phyloP scores from a whole-genome alignment of 2,797 vertebrate species.

The Urocyon cinereoargenteus region DNA sequence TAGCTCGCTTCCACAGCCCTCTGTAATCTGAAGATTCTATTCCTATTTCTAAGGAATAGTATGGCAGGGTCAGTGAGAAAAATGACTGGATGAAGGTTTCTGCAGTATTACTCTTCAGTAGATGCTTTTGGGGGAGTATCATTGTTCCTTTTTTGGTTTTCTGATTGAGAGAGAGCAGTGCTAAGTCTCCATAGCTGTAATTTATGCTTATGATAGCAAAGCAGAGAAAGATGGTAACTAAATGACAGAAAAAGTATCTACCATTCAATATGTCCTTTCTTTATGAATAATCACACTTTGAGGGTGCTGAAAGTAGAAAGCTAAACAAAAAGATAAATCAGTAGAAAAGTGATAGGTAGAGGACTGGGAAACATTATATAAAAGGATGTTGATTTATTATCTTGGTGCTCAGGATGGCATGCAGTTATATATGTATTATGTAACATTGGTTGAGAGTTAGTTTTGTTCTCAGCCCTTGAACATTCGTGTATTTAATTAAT shows the following conservation, averaged over 20 bases:
- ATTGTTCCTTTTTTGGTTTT: not conserved
- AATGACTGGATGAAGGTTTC: not conserved
- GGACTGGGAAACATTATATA: not conserved
- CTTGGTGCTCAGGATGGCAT: not conserved
- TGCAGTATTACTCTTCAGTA: not conserved
- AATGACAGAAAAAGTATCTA: not conserved
- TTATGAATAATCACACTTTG: not conserved
- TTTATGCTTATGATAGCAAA: not conserved
- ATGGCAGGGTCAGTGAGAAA: not conserved
- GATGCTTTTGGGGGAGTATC: not conserved
- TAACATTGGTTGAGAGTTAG: not conserved
- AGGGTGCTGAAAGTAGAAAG: not conserved
- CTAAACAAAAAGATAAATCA: not conserved
- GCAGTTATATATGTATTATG: not conserved
- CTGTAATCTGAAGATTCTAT: not conserved
- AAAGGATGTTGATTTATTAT: not conserved
- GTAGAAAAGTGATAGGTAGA: not conserved
- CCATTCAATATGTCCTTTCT: not conserved
- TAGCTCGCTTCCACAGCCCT: not conserved
- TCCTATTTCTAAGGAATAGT: not conserved
- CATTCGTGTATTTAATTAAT: not conserved
- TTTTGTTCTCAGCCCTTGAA: not conserved
- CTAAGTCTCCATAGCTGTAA: not conserved
- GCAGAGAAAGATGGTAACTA: not conserved
- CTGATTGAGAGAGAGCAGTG: not conserved